These are phyloP conservation scores for Scotopteryx bipunctaria DNA, from an alignment of 2,888 invertebrate species.

Conservation along the genomic window DNA sequence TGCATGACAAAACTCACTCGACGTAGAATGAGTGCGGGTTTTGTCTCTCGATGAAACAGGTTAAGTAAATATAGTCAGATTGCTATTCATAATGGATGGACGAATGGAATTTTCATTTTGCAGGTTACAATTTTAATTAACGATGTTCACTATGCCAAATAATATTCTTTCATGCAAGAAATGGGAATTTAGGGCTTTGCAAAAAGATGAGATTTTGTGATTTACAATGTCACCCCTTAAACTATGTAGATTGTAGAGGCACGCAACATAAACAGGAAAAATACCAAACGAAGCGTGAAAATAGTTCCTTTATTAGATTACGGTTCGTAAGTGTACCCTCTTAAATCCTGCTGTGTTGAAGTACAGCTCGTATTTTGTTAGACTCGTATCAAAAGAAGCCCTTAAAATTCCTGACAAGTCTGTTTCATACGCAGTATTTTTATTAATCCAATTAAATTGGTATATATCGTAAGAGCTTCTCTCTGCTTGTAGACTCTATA, in stretches of 20 bases:
- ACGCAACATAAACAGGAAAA: slow-evolving; percentile 10
- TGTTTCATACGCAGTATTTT: slow-evolving; percentile 5
- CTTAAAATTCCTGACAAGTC: slow-evolving; percentile 11
- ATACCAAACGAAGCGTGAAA: slow-evolving; percentile 11
- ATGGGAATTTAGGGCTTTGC: too few relatives aligned
- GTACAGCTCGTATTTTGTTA: slow-evolving; percentile 13
- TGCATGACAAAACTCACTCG: slow-evolving; percentile 43
- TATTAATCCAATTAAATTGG: slow-evolving; percentile 10
- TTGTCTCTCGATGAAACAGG: slow-evolving; percentile 66
- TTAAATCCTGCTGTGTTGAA: slow-evolving; percentile 25
- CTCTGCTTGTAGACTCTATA: too few relatives aligned
- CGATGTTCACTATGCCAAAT: slow-evolving; percentile 4
- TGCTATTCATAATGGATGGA: slow-evolving; percentile 60
- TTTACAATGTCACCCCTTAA: neutral
- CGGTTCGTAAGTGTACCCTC: slow-evolving; percentile 20
- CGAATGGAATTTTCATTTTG: slow-evolving; percentile 58
- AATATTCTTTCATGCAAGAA: too few relatives aligned
- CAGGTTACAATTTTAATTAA: slow-evolving; percentile 68
- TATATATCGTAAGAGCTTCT: neutral
- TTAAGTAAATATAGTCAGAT: slow-evolving; percentile 75
- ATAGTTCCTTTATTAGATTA: slow-evolving; percentile 28
- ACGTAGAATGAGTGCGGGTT: slow-evolving; percentile 54
- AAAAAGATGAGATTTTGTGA: neutral
- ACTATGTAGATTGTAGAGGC: neutral
- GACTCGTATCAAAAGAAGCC: slow-evolving; percentile 24